phyloP scores from a whole-genome alignment of 2,797 vertebrate genomes.

The Darevskia nairensis region DNA sequence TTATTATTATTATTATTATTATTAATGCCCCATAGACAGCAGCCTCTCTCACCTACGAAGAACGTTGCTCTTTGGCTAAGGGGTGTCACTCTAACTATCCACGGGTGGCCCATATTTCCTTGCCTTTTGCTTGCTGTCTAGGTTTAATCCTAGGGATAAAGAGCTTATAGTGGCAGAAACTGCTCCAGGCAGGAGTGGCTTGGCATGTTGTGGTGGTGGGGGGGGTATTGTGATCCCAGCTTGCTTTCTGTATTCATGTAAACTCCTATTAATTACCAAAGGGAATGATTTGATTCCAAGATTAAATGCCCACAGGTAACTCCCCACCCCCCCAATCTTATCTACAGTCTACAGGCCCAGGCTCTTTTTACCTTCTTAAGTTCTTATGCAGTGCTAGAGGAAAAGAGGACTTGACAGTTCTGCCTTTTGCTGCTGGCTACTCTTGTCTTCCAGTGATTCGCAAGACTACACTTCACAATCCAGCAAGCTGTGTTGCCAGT shows the following conservation, averaged over 20 bases:
- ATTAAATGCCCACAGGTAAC: no score
- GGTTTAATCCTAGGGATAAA: neutral
- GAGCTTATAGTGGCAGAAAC: neutral
- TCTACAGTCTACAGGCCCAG: no score
- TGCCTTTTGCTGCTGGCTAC: neutral
- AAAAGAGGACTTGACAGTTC: neutral
- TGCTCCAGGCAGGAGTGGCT: no score
- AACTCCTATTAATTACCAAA: no score
- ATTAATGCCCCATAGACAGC: no score
- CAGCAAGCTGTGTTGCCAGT: neutral
- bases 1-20: no score
- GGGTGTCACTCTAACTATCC: no score
- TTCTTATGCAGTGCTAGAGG: neutral
- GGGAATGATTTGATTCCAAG: no score
- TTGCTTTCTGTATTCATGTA: no score
- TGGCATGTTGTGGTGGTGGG: neutral
- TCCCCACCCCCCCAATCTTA: no score
- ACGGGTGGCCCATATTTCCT: neutral
- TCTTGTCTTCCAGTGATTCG: neutral
- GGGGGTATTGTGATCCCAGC: no score
- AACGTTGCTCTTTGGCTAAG: neutral
- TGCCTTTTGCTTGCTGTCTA: neutral
- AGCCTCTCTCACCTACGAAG: neutral
- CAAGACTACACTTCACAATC: neutral
- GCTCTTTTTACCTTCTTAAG: neutral